Evolutionary conservation across 92 coral and sea anemone genomes (phyloP).

Genomic region (Palythoa grandis): DNA sequence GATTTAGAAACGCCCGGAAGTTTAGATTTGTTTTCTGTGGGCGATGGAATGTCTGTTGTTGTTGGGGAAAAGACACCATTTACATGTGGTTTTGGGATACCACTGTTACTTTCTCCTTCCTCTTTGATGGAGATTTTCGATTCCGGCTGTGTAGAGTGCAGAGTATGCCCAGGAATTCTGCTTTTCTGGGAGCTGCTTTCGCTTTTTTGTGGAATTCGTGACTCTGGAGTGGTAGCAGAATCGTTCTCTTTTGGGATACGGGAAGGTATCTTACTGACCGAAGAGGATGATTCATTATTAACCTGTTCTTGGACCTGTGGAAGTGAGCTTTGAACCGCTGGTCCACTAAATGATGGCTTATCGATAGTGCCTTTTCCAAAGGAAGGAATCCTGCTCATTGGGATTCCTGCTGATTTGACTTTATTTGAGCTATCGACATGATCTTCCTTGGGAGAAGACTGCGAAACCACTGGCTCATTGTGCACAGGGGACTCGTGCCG

Average conservation of each 20-base stretch:
- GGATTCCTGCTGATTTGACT: conserved; percentile 27
- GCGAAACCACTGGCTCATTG: conserved; percentile 1
- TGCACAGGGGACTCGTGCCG: conserved; percentile 13
- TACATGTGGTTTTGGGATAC: conserved; percentile 43
- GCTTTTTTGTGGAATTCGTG: conserved; percentile 38
- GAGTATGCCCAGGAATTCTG: conserved; percentile 28
- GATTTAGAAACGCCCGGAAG: conserved; percentile 20
- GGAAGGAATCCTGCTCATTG: conserved; percentile 82
- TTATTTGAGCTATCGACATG: conserved; percentile 27
- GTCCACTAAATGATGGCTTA: conserved; percentile 47
- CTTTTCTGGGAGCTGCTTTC: conserved; percentile 34
- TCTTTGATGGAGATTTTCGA: conserved; percentile 42
- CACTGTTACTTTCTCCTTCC: not conserved
- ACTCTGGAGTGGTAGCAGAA: conserved; percentile 35
- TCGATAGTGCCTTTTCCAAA: conserved; percentile 54
- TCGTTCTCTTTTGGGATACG: conserved; percentile 41
- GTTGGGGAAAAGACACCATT: conserved; percentile 25
- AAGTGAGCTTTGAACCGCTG: conserved; percentile 26
- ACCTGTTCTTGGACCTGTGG: conserved; percentile 39
- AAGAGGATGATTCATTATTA: conserved; percentile 27
- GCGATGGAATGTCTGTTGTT: conserved; percentile 28
- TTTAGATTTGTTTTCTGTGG: conserved; percentile 14
- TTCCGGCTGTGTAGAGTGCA: conserved; percentile 47
- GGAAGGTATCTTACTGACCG: conserved; percentile 48
- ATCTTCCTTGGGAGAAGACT: conserved; percentile 9